phyloP scores from a whole-genome alignment of 2,797 vertebrate genomes.

The Perdix hodgsoniae region DNA sequence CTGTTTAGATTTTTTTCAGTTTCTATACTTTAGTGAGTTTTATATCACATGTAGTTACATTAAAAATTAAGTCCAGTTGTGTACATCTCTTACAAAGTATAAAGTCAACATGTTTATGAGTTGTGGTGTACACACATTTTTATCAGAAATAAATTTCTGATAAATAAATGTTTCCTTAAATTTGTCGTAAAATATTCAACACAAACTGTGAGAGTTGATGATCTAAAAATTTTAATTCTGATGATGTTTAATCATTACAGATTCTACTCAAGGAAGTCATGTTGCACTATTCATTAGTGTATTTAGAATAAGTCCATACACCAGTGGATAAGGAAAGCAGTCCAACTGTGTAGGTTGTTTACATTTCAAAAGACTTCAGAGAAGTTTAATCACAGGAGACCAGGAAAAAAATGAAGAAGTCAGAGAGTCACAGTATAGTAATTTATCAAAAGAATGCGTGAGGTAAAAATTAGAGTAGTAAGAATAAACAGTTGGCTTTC shows the following conservation, averaged over 20 bases:
- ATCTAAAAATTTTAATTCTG: neutral
- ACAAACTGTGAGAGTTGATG: neutral
- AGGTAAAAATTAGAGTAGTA: neutral
- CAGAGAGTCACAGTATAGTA: neutral
- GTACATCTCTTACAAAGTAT: neutral
- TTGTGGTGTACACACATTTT: neutral
- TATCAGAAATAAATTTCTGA: no score
- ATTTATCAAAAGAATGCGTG: neutral
- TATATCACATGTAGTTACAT: neutral
- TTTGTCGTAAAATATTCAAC: neutral
- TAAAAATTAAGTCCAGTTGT: neutral
- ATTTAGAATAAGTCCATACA: neutral
- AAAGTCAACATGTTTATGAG: neutral
- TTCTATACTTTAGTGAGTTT: neutral
- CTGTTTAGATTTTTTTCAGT: neutral
- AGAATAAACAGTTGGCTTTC: neutral
- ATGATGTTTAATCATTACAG: neutral
- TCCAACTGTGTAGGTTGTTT: neutral
- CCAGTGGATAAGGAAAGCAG: neutral
- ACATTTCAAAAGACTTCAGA: conserved; percentile 16
- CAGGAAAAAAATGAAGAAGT: neutral
- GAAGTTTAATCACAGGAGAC: neutral
- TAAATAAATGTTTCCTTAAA: neutral
- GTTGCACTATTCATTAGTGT: neutral
- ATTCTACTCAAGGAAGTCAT: neutral